A percentile compares a stretch with the other conserved stretches of the same genome.
These are phyloP conservation scores for Allophyes oxyacanthae DNA, from an alignment of 2,888 invertebrate species.

Conservation along the genomic window DNA sequence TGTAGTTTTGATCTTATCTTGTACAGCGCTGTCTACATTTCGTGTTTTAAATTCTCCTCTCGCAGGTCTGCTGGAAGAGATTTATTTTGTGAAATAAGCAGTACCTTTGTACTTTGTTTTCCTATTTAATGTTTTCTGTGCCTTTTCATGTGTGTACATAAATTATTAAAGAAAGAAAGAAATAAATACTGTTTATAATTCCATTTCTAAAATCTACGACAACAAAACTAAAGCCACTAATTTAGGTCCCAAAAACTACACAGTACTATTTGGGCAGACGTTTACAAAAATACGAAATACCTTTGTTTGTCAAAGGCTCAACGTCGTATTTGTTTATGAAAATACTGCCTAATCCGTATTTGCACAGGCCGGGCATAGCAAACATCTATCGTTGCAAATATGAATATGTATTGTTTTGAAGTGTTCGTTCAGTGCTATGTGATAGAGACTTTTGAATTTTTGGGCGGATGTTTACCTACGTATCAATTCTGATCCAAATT, in stretches of 20 bases:
- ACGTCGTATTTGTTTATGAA: conserved; percentile 77
- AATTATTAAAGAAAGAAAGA: too few relatives aligned
- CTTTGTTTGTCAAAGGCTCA: conserved; percentile 57
- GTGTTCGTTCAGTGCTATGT: conserved; percentile 21
- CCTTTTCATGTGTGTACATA: too few relatives aligned
- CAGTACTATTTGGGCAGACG: background rate
- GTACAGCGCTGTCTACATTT: too few relatives aligned
- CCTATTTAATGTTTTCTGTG: too few relatives aligned
- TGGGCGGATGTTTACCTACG: too few relatives aligned
- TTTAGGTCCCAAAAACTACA: conserved; percentile 6
- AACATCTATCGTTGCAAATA: conserved; percentile 68
- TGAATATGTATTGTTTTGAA: conserved; percentile 62
- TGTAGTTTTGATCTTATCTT: too few relatives aligned
- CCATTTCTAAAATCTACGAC: background rate
- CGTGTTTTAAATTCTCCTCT: too few relatives aligned
- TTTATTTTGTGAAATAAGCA: too few relatives aligned
- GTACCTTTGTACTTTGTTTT: too few relatives aligned
- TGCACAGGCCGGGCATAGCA: conserved; percentile 64
- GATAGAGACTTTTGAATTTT: conserved; percentile 17
- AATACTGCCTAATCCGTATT: conserved; percentile 79
- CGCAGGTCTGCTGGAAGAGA: too few relatives aligned
- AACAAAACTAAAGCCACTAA: background rate
- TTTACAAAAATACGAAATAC: conserved; percentile 51
- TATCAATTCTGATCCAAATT: background rate
- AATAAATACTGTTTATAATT: too few relatives aligned